Evolutionary conservation across 1,140 invertebrate genomes (phyloP).

Genomic region (Heterodera carotae): DNA sequence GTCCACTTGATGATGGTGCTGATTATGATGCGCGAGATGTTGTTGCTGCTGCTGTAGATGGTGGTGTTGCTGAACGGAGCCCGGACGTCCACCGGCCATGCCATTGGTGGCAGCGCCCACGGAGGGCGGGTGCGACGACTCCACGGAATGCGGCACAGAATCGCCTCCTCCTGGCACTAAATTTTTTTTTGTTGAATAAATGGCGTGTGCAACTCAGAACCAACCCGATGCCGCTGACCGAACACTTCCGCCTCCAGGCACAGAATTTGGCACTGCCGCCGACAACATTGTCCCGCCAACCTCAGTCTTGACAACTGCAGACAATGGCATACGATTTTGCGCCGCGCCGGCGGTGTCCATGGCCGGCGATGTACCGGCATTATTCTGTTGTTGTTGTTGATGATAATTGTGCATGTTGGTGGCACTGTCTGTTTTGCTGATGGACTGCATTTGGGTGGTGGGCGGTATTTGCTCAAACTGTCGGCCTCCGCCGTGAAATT

Average conservation of each 20-base stretch:
- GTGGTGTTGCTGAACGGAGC: slow-evolving; percentile 9
- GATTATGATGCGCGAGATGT: too few relatives aligned
- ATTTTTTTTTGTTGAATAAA: neutral
- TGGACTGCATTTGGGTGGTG: neutral
- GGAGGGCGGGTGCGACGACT: neutral
- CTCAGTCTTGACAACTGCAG: neutral
- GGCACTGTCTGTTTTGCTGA: slow-evolving; percentile 9
- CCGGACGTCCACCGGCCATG: neutral
- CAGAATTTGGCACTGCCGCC: too few relatives aligned
- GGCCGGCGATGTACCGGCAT: too few relatives aligned
- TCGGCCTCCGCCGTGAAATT: slow-evolving; percentile 12
- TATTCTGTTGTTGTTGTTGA: neutral
- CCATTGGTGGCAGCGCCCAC: neutral
- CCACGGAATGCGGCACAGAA: neutral
- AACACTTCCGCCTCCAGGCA: neutral
- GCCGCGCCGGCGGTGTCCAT: neutral
- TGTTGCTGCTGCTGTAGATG: neutral
- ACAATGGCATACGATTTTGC: neutral
- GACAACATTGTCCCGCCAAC: too few relatives aligned
- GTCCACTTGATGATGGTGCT: slow-evolving; percentile 15
- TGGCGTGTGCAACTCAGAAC: neutral
- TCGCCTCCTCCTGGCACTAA: neutral
- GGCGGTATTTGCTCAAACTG: slow-evolving; percentile 4
- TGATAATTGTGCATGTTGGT: too few relatives aligned
- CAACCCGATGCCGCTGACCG: neutral